A percentile compares a stretch with the other conserved stretches of the same genome.
Evolutionary conservation across 2,113 vertebrate species (phyloP).

Genomic region (Pitta sordida): DNA sequence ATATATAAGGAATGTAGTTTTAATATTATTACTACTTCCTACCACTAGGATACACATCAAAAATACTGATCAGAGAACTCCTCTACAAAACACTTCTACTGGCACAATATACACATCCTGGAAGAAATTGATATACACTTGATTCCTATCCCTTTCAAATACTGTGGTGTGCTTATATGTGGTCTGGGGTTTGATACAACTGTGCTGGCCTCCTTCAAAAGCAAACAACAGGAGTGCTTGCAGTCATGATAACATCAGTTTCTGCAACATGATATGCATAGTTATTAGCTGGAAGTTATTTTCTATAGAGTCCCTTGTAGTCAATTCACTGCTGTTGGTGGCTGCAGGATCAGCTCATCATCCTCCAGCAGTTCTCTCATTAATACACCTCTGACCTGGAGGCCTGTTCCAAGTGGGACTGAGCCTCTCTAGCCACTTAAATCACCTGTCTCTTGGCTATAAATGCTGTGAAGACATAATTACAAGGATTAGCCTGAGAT

Average conservation of each 20-base stretch:
- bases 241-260: background rate
- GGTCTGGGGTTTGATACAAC: background rate
- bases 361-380: background rate
- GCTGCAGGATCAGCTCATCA: background rate
- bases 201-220: accelerated
- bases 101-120: background rate
- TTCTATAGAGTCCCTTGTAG: background rate
- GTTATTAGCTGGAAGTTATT: background rate
- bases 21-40: background rate
- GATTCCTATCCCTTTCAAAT: background rate
- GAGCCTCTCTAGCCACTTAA: background rate
- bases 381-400: background rate
- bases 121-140: background rate
- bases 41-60: background rate
- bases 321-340: background rate
- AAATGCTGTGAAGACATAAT: background rate
- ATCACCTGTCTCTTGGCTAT: background rate
- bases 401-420: background rate
- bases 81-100: background rate
- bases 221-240: background rate
- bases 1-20: background rate
- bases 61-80: background rate
- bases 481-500: background rate
- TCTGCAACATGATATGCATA: background rate
- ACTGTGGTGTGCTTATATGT: accelerated